These are phyloP conservation scores for Meda fulgida DNA, from an alignment of 2,797 vertebrate genomes.

Conservation along the genomic window DNA sequence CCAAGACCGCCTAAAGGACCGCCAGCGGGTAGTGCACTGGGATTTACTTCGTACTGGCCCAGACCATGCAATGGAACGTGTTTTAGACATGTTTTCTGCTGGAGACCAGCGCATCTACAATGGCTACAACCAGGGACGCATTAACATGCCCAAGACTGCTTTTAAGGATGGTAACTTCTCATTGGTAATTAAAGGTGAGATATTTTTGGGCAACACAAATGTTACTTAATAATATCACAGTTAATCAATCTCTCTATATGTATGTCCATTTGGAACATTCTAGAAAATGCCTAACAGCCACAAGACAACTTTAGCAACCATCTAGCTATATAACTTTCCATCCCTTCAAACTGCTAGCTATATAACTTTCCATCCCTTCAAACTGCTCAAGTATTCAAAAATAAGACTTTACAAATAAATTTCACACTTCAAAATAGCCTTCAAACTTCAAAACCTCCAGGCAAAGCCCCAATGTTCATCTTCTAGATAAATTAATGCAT, in stretches of 20 bases:
- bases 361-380: no score
- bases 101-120: slow-evolving; percentile 90
- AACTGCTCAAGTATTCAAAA: background rate
- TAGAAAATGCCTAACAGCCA: background rate
- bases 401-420: background rate
- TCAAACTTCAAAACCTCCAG: background rate
- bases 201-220: background rate
- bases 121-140: slow-evolving; percentile 81
- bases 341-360: background rate
- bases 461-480: background rate
- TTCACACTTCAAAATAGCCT: background rate
- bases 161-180: slow-evolving; percentile 95
- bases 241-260: background rate
- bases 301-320: background rate
- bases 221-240: background rate
- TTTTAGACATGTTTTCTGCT: slow-evolving; percentile 91
- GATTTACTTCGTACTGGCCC: slow-evolving; percentile 78
- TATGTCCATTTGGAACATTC: background rate
- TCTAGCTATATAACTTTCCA: background rate
- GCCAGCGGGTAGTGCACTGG: slow-evolving; percentile 94
- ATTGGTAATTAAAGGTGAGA: slow-evolving; percentile 87
- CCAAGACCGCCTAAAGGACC: slow-evolving; percentile 86
- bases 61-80: slow-evolving; percentile 79
- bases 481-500: background rate
- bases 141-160: slow-evolving; percentile 80